Conservation (phyloP, 2,888 invertebrate species). For the Hanleya hanleyi region DNA sequence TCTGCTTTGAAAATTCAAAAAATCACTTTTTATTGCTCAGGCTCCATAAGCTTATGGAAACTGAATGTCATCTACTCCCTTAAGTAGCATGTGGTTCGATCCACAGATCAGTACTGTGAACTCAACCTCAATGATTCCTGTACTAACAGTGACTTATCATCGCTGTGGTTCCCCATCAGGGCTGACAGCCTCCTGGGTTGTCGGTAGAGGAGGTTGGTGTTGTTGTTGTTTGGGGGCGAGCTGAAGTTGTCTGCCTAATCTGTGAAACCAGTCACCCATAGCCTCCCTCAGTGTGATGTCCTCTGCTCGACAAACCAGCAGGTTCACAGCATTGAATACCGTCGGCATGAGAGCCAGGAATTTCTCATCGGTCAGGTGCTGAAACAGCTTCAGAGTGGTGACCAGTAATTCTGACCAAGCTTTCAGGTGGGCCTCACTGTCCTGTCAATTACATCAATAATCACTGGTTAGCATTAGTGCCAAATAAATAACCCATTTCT, state of each 20-base stretch:
- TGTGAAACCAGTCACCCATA: constrained; percentile 77
- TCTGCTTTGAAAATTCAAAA: too few species aligned
- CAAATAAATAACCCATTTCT: too few species aligned
- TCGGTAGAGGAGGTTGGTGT: constrained; percentile 13
- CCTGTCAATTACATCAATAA: constrained; percentile 75
- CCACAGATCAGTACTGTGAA: too few species aligned
- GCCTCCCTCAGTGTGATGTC: constrained; percentile 77
- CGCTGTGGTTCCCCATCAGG: too few species aligned
- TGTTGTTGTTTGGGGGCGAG: constrained; percentile 30
- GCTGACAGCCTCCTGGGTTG: too few species aligned
- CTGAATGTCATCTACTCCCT: too few species aligned
- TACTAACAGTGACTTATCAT: too few species aligned
- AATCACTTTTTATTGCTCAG: too few species aligned
- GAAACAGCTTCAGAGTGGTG: constrained; percentile 85
- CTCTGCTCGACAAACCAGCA: constrained; percentile 77
- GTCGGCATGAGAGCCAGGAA: constrained; percentile 78
- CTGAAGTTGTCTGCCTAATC: constrained; percentile 71
- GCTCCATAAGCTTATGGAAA: too few species aligned
- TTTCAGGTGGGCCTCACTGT: constrained; percentile 88
- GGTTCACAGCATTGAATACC: constrained; percentile 77
- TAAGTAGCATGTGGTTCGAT: too few species aligned
- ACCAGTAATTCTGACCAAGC: constrained; percentile 86
- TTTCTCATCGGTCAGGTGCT: constrained; percentile 76
- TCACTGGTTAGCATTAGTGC: too few species aligned
- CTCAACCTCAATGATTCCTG: too few species aligned